Percentiles rank a stretch among this genome's conserved stretches.
Evolutionary conservation across 1,140 invertebrate species (phyloP).

Genomic region (Trachelipus rathkii): DNA sequence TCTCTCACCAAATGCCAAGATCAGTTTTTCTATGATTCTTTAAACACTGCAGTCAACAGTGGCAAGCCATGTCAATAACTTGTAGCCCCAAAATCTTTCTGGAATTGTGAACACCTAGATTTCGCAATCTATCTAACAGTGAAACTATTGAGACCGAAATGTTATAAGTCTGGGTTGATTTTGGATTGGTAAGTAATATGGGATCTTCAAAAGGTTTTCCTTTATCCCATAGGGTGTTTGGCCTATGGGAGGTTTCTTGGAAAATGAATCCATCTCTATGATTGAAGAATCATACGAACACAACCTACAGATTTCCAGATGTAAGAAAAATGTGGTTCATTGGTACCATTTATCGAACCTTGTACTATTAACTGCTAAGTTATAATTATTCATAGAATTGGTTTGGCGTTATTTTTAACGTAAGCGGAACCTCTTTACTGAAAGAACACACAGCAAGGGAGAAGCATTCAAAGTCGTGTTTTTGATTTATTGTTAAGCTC

Average conservation of each 20-base stretch:
- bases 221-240: slow-evolving; percentile 10
- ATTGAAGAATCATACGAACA: slow-evolving; percentile 10
- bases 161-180: slow-evolving; percentile 18
- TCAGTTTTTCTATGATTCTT: slow-evolving; percentile 43
- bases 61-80: slow-evolving; percentile 28
- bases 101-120: slow-evolving; percentile 26
- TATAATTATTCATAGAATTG: slow-evolving; percentile 63
- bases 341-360: slow-evolving; percentile 33
- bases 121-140: slow-evolving; percentile 44
- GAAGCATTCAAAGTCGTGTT: slow-evolving; percentile 63
- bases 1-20: slow-evolving; percentile 16
- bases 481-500: slow-evolving; percentile 57
- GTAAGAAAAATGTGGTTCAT: slow-evolving; percentile 37
- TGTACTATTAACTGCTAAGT: slow-evolving; percentile 63
- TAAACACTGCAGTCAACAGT: slow-evolving; percentile 28
- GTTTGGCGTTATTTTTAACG: slow-evolving; percentile 60
- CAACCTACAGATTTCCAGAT: slow-evolving; percentile 33
- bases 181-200: slow-evolving; percentile 22
- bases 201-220: slow-evolving; percentile 26
- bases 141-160: slow-evolving; percentile 20
- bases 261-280: background rate
- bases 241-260: background rate
- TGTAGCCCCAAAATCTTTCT: slow-evolving; percentile 40
- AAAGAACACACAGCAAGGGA: slow-evolving; percentile 51
- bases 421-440: slow-evolving; percentile 59